Evolutionary conservation across 2,113 vertebrate species (phyloP).

Genomic region (Dasyprocta punctata): DNA sequence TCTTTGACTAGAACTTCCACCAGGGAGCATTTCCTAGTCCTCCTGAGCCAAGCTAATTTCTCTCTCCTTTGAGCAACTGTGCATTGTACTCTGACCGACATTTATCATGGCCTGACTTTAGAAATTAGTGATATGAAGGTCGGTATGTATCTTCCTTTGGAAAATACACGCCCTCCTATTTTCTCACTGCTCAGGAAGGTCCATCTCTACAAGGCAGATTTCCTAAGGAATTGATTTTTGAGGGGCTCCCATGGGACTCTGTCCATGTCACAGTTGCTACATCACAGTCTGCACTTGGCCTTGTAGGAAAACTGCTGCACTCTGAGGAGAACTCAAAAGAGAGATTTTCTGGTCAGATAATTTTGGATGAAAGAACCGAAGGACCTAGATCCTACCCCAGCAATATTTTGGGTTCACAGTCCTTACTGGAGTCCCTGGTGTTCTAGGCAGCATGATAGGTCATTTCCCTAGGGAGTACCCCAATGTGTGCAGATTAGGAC

Average conservation of each 20-base stretch:
- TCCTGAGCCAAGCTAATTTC: constrained; percentile 41
- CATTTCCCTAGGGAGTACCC: background rate
- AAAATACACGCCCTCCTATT: background rate
- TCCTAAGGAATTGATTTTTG: background rate
- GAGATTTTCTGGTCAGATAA: background rate
- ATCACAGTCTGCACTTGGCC: background rate
- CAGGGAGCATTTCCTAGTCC: background rate
- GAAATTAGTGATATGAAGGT: constrained; percentile 5
- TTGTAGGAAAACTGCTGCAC: background rate
- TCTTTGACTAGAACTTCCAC: background rate
- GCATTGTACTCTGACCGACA: background rate
- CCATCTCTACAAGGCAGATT: background rate
- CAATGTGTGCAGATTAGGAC: background rate
- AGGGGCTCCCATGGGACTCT: background rate
- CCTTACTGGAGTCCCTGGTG: background rate
- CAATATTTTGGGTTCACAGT: background rate
- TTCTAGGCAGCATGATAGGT: background rate
- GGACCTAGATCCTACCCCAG: background rate
- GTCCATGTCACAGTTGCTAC: background rate
- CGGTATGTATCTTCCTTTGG: background rate
- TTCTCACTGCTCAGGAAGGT: background rate
- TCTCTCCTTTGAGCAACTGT: background rate
- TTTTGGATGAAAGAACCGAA: background rate
- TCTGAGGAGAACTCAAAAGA: background rate
- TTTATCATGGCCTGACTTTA: constrained; percentile 14